Conservation (phyloP, 2,113 vertebrate genomes). For the Podilymbus podiceps region DNA sequence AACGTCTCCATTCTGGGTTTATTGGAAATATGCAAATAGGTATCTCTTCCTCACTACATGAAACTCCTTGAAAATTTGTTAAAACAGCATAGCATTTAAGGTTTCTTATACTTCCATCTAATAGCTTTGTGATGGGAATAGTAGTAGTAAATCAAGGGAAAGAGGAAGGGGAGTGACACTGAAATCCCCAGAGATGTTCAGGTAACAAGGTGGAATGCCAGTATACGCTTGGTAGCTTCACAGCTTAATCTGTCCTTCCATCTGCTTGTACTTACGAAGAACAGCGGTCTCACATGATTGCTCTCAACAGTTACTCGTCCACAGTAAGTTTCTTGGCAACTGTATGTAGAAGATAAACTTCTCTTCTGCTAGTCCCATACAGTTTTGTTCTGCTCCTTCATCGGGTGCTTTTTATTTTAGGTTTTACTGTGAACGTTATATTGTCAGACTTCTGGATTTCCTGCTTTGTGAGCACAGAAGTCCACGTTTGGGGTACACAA, state of each 20-base stretch:
- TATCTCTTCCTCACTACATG: not conserved
- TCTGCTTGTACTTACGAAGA: not conserved
- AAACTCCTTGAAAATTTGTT: not conserved
- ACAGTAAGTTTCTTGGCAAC: not conserved
- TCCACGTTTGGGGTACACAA: not conserved
- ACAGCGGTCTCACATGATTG: not conserved
- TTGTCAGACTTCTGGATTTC: not conserved
- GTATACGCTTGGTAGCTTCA: not conserved
- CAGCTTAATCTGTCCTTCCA: not conserved
- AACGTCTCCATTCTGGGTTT: not conserved
- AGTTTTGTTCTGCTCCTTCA: not conserved
- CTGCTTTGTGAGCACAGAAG: not conserved
- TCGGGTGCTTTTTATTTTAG: not conserved
- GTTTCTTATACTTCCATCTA: not conserved
- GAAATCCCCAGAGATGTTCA: not conserved
- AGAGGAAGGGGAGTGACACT: not conserved
- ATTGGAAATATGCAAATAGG: not conserved
- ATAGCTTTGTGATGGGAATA: not conserved
- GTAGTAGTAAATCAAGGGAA: not conserved
- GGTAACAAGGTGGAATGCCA: not conserved
- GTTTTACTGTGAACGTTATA: not conserved
- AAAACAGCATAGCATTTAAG: not conserved
- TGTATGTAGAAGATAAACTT: not conserved
- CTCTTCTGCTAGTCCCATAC: not conserved
- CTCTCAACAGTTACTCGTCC: not conserved